Percentiles rank a stretch among this genome's conserved stretches.
phyloP scores from a whole-genome alignment of 2,888 invertebrate species.

The Limnephilus marmoratus region DNA sequence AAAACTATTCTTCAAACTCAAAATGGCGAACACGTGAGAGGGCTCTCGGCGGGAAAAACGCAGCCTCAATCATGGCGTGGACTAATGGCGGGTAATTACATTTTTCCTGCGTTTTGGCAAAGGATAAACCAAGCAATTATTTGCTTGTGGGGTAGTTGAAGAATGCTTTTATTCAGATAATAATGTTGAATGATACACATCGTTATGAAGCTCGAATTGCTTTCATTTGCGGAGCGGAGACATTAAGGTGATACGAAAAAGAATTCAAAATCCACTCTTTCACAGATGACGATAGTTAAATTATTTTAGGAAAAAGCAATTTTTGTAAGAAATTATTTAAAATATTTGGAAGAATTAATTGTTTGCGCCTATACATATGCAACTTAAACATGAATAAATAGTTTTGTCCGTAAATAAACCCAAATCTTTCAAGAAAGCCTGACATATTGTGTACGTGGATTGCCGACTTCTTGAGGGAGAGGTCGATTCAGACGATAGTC shows the following conservation, averaged over 20 bases:
- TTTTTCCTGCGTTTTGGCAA: conserved; percentile 1
- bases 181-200: neutral
- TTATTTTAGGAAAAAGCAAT: too few species aligned
- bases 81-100: conserved; percentile 35
- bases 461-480: too few species aligned
- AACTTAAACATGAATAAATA: too few species aligned
- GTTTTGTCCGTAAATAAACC: too few species aligned
- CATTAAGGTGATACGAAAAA: neutral
- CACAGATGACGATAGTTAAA: too few species aligned
- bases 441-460: too few species aligned
- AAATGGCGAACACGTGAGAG: conserved; percentile 33
- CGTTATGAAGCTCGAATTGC: neutral
- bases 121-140: conserved; percentile 4
- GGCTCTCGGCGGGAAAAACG: neutral
- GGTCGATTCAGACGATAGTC: too few species aligned
- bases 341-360: too few species aligned
- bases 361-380: too few species aligned
- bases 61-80: conserved; percentile 17
- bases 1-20: conserved; percentile 38
- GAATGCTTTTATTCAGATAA: neutral
- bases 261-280: neutral
- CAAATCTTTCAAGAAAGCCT: too few species aligned
- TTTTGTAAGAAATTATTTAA: too few species aligned
- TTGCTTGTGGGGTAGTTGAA: conserved; percentile 2
- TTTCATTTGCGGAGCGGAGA: neutral